Evolutionary conservation across 2,888 invertebrate species (phyloP), one percentile per base, ranked within the genome.

Genomic region (Drosophila mayaguana): DNA sequence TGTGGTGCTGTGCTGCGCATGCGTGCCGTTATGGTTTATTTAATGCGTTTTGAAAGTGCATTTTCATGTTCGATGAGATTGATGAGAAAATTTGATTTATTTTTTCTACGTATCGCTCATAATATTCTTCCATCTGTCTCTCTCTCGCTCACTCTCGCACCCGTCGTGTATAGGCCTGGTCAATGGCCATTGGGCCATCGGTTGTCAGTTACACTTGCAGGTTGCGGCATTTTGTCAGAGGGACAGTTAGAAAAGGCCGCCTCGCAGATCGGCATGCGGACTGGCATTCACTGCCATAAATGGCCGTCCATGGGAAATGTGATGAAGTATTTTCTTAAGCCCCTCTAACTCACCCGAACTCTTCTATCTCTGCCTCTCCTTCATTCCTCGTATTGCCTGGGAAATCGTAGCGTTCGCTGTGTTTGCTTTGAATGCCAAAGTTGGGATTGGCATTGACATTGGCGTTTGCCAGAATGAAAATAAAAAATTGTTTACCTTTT

Each of bases 11-110:
- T 45, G 61, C 45, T 22, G 82, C 86, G 82, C 86, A 90, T 91
- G 91, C 91, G 90, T 91, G 91, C 91, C 91, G 91, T 91, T 91
- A 91, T 91, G 91, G 89, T 91, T 91, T 91, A 90, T 91, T 90
- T 88, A 91, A 91, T 90, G 88, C 91, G 90, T 91, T 91, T 91
- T 88, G 91, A 91, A 91, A 91, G 91, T 91, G 91, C 91, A 90
- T 90, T 91, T 91, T 86, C 91, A 91, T 91, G 91, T 91, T 91
- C 86, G 89, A 85, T 81, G 84, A 88, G 90, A 90, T 91, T 91
- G 91, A 91, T 91, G 91, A 90, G 91, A 91, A 91, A 91, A 91
- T 83, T 89, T 89, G 81, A 83, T 89, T 81, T 87, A 89, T 89
- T 87, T 86, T 86, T 86, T 80, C 80, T 68, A 74, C 74, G 60